phyloP scores from a whole-genome alignment of 2,113 vertebrate species.

The Anoura caudifer region DNA sequence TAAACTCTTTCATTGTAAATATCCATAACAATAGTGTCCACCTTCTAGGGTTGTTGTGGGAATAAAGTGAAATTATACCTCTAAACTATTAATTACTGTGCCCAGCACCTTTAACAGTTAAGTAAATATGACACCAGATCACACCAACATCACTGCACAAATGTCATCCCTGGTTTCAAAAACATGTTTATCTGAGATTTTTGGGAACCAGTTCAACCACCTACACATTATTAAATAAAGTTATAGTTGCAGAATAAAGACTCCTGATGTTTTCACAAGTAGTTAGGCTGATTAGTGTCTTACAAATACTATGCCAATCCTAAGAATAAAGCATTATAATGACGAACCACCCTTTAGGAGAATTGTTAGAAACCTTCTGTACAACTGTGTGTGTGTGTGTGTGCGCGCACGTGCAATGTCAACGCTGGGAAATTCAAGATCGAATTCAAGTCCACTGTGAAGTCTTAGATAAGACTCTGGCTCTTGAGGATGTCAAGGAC shows the following conservation, averaged over 20 bases:
- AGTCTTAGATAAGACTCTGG: not conserved
- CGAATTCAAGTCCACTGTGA: not conserved
- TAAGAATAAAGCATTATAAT: not conserved
- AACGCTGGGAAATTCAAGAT: not conserved
- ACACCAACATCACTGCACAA: not conserved
- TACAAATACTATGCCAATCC: not conserved
- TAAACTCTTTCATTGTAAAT: not conserved
- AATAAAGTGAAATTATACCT: slow-evolving; percentile 21
- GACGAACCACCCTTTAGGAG: not conserved
- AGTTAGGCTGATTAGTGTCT: not conserved
- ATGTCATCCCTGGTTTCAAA: not conserved
- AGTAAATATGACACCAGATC: not conserved
- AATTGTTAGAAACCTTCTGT: not conserved
- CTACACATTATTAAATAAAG: not conserved
- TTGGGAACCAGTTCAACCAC: not conserved
- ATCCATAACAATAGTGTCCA: not conserved
- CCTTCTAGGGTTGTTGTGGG: not conserved
- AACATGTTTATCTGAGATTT: not conserved
- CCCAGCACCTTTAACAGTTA: not conserved
- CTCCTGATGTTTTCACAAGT: not conserved
- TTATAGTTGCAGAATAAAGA: not conserved
- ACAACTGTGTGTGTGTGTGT: not conserved
- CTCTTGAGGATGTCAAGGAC: not conserved
- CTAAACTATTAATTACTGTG: not conserved
- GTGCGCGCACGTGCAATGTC: not conserved